Conservation (phyloP, 2,113 vertebrate genomes). For the Scophthalmus maximus region DNA sequence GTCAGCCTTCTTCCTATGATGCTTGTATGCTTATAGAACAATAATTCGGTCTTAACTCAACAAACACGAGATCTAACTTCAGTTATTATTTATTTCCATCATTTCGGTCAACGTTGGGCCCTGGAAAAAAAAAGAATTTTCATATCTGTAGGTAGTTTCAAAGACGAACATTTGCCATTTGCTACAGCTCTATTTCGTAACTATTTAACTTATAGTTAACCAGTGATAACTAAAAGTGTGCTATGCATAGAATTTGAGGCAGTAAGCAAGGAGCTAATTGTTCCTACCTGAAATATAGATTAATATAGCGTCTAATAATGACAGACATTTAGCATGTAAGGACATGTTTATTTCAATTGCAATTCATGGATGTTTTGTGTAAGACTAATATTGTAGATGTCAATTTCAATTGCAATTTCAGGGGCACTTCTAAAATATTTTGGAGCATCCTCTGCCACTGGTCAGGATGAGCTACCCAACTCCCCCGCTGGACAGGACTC, state of each 20-base stretch:
- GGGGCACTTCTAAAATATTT: background rate
- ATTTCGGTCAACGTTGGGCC: background rate
- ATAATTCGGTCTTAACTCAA: background rate
- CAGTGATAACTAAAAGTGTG: background rate
- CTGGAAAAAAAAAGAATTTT: background rate
- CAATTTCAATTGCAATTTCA: background rate
- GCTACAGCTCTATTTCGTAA: background rate
- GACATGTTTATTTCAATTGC: background rate
- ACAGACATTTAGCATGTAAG: background rate
- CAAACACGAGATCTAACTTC: background rate
- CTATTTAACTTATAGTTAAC: background rate
- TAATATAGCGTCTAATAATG: too few species aligned
- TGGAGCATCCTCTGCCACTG: too few species aligned
- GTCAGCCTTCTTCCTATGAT: background rate
- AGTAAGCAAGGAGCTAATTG: background rate
- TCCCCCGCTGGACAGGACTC: too few species aligned
- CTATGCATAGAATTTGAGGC: too few species aligned
- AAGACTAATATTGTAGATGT: constrained; percentile 1
- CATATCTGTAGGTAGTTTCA: background rate
- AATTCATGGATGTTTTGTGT: background rate
- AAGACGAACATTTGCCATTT: background rate
- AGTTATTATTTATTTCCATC: background rate
- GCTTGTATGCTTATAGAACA: background rate
- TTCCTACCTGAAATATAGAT: background rate
- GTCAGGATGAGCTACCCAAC: too few species aligned